Evolutionary conservation across 1,140 invertebrate species (phyloP).

Genomic region (Lysiphlebus fabarum): DNA sequence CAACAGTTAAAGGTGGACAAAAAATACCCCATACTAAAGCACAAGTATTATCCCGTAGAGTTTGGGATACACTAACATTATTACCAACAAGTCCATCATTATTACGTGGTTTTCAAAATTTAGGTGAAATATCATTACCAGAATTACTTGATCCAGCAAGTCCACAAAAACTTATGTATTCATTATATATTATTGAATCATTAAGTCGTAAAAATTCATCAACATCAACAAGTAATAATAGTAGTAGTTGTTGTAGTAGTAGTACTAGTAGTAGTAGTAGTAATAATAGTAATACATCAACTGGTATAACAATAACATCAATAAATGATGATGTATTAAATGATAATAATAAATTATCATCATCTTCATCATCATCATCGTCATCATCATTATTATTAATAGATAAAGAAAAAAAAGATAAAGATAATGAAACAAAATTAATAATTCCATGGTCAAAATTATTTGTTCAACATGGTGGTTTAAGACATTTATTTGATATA

Average conservation of each 20-base stretch:
- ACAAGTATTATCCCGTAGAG: conserved; percentile 80
- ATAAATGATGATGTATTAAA: conserved; percentile 85
- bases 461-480: conserved; percentile 82
- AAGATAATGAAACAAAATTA: conserved; percentile 39
- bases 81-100: conserved; percentile 85
- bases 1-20: conserved; percentile 67
- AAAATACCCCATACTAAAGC: conserved; percentile 85
- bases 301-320: conserved; percentile 53
- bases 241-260: no score
- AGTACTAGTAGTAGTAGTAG: no score
- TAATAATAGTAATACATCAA: conserved; percentile 78
- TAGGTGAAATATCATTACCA: conserved; percentile 63
- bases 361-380: neutral
- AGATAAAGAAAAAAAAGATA: conserved; percentile 30
- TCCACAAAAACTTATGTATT: conserved; percentile 93
- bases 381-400: neutral
- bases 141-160: conserved; percentile 80
- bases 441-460: conserved; percentile 65
- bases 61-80: conserved; percentile 91
- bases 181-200: conserved; percentile 85
- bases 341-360: conserved; percentile 39
- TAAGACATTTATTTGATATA: conserved; percentile 85
- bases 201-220: conserved; percentile 49
- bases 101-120: conserved; percentile 76
- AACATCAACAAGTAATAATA: conserved; percentile 8